Conservation (phyloP, 2,113 vertebrate species). For the Oriolus oriolus region DNA sequence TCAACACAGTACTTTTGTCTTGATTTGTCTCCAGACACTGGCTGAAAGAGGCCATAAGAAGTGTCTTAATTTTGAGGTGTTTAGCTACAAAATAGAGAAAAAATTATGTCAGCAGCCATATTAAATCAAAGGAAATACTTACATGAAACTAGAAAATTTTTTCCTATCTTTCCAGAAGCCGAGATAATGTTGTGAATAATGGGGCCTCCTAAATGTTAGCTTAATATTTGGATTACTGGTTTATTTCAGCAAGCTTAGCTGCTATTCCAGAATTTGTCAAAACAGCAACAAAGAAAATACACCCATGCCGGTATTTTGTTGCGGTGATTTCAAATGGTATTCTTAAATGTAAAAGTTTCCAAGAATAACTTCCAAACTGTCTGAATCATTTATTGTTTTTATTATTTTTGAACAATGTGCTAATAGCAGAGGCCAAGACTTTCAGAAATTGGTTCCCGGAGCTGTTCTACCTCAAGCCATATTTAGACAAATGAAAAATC, state of each 20-base stretch:
- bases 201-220: background rate
- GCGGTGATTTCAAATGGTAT: background rate
- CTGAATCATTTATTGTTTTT: conserved; percentile 36
- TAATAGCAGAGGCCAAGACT: conserved; percentile 22
- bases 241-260: background rate
- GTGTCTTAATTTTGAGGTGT: background rate
- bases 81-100: background rate
- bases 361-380: conserved; percentile 7
- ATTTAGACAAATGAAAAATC: conserved; percentile 5
- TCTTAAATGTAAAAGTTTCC: background rate
- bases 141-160: background rate
- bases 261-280: background rate
- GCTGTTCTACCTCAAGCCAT: background rate
- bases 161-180: background rate
- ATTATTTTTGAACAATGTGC: conserved; percentile 28
- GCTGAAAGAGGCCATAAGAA: background rate
- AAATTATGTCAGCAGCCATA: background rate
- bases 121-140: background rate
- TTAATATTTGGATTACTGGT: background rate
- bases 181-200: background rate
- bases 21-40: background rate
- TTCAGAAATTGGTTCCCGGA: background rate
- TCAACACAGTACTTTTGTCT: background rate
- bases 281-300: background rate
- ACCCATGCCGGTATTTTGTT: background rate